Evolutionary conservation across 2,113 vertebrate species (phyloP).

Genomic region (Hydrochoerus hydrochaeris): DNA sequence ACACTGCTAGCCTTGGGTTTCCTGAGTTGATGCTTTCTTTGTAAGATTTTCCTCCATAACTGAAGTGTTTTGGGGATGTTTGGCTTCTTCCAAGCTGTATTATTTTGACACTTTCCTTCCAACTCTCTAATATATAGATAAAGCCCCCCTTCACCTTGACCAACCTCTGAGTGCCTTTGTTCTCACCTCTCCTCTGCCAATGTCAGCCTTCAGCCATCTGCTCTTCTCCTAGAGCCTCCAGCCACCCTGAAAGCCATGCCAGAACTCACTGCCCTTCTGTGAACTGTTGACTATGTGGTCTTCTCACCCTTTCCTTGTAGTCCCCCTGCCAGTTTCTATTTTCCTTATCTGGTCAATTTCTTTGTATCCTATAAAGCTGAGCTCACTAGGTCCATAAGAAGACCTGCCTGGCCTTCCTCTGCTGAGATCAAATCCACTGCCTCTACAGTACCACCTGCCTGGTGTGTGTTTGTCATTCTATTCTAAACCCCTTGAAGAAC

Average conservation of each 20-base stretch:
- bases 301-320: fast-evolving
- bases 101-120: background rate
- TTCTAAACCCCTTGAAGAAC: background rate
- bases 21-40: background rate
- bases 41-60: background rate
- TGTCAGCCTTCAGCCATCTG: background rate
- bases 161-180: too few species aligned
- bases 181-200: background rate
- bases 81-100: background rate
- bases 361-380: background rate
- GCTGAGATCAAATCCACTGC: background rate
- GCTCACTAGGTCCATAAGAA: background rate
- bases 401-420: background rate
- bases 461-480: background rate
- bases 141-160: background rate
- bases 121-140: background rate
- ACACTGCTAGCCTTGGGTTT: background rate
- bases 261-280: background rate
- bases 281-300: background rate
- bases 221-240: background rate
- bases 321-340: background rate
- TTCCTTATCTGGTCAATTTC: background rate
- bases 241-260: background rate
- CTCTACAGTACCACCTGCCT: background rate
- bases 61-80: background rate